Percentiles rank a stretch among this genome's conserved stretches.
phyloP scores from a whole-genome alignment of 2,113 vertebrate genomes.

The Boleophthalmus pectinirostris region DNA sequence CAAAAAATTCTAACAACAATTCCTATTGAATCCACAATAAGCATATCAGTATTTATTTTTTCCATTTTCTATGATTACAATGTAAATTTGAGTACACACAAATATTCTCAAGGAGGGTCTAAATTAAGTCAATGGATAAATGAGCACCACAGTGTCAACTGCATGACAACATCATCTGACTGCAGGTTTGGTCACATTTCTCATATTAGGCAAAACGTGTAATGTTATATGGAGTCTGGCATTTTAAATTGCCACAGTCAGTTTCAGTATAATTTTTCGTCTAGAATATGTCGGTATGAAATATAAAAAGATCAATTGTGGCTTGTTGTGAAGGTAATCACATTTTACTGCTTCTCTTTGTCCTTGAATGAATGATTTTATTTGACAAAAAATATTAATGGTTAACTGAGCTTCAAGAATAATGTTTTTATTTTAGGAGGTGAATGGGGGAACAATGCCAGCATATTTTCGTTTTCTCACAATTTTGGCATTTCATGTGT shows the following conservation, averaged over 20 bases:
- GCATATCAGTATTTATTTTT: neutral
- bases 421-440: conserved; percentile 65
- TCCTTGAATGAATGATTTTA: neutral
- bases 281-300: neutral
- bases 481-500: conserved; percentile 93
- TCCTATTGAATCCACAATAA: neutral
- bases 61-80: neutral
- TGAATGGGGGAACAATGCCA: conserved; percentile 79
- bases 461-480: conserved; percentile 96
- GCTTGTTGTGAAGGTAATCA: neutral
- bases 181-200: neutral
- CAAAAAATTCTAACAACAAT: neutral
- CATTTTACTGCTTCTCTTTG: neutral
- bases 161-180: conserved; percentile 43
- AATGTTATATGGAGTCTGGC: neutral
- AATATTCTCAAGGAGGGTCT: neutral
- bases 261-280: neutral
- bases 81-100: neutral
- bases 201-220: neutral
- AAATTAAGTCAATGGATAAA: conserved; percentile 13
- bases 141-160: conserved; percentile 1
- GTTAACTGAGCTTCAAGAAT: neutral
- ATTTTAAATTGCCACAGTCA: neutral
- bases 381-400: neutral
- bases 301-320: neutral